Evolutionary conservation across 2,113 vertebrate genomes (phyloP).

Genomic region (Nicator chloris): DNA sequence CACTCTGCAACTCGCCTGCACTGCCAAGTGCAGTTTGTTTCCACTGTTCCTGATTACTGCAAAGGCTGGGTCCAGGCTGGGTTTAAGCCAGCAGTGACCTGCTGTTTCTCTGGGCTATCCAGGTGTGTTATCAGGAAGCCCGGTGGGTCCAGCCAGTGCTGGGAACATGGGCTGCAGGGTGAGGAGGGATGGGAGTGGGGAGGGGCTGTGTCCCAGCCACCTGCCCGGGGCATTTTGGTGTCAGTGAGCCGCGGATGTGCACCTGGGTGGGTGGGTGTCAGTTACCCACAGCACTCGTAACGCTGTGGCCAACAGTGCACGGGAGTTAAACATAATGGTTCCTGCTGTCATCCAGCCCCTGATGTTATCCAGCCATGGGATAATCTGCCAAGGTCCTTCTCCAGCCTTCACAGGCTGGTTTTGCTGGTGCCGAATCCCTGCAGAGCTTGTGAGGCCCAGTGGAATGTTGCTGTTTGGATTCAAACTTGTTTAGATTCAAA

Average conservation of each 20-base stretch:
- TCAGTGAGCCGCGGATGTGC: background rate
- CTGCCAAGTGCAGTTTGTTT: background rate
- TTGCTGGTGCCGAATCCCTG: background rate
- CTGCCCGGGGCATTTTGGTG: background rate
- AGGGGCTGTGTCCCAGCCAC: background rate
- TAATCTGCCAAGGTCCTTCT: background rate
- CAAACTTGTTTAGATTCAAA: background rate
- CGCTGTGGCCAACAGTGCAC: background rate
- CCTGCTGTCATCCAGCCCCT: background rate
- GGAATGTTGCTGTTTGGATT: background rate
- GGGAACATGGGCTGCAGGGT: background rate
- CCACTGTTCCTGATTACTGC: background rate
- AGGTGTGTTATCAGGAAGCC: background rate
- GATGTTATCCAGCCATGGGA: background rate
- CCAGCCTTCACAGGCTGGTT: background rate
- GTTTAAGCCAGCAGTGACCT: fast-evolving
- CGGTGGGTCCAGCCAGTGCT: background rate
- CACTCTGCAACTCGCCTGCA: background rate
- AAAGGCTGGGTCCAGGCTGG: too few relatives aligned
- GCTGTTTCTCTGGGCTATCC: background rate
- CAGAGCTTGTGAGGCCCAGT: background rate
- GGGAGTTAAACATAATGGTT: background rate
- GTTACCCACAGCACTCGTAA: background rate
- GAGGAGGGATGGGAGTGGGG: background rate
- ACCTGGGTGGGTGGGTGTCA: background rate